A percentile compares a stretch with the other conserved stretches of the same genome.
These are phyloP conservation scores for Artemisiospiza belli DNA, from an alignment of 2,113 vertebrate genomes.

Conservation along the genomic window DNA sequence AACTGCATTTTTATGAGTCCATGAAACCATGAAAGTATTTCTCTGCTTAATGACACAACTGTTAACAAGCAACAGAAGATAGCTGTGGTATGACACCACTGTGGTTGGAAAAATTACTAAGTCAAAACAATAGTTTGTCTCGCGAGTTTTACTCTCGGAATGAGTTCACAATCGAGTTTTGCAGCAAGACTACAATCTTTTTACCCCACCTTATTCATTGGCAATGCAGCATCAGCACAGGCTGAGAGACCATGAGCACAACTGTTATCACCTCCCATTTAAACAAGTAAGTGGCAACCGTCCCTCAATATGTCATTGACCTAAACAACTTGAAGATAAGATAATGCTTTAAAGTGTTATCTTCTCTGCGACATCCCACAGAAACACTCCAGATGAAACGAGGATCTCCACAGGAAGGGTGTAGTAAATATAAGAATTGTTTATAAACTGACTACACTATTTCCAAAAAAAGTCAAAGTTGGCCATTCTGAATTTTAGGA, in stretches of 20 bases:
- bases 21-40: background rate
- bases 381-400: background rate
- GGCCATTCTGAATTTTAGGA: background rate
- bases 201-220: background rate
- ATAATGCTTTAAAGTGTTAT: background rate
- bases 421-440: background rate
- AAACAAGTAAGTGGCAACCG: background rate
- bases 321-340: background rate
- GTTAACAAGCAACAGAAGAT: background rate
- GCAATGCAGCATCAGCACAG: background rate
- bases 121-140: background rate
- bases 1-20: background rate
- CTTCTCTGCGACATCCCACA: background rate
- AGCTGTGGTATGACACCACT: rapidly evolving
- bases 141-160: background rate
- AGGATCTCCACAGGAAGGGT: background rate
- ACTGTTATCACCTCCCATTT: background rate
- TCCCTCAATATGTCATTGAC: background rate
- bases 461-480: background rate
- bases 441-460: background rate
- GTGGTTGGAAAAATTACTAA: background rate
- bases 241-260: background rate
- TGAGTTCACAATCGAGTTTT: background rate
- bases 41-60: background rate
- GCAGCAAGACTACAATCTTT: background rate